Base-by-base conservation (phyloP, 2,113 vertebrate genomes). In the Garra rufa region DNA sequence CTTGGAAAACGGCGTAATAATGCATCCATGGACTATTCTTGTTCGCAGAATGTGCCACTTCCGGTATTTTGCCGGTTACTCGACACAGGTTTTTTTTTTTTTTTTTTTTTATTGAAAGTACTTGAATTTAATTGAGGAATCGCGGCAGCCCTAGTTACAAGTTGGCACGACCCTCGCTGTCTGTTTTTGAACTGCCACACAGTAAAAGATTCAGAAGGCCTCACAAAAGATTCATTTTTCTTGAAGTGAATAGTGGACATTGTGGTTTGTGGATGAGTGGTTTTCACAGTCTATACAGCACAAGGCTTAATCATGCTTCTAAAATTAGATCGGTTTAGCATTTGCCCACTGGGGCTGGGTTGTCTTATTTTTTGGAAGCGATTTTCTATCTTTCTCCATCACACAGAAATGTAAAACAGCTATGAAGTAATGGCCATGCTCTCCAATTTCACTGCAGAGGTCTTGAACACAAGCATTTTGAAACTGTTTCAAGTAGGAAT, bases 291-390 rank as follows among this genome's bases (percentile, higher is more conserved):
- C 75, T 14, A 4, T 55, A 73, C 57, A 73, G 63, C 3, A 74
- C 63, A 44, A 34, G 19, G 76, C 34, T 63, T 61, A 52, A 61
- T 38, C 43, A 6, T 38, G 43, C 15, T 59, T 84, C 61, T 17
- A 82, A 85, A 74, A 73, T 82, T 85, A 48, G 77, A 70, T 28
- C 67, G 76, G 17, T 85, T 85, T 83, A 50, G 69, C 48, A 15
- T 77, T 69, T 28, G 13, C 70, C 30, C 17, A 24, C 74, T 77
- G 81, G 84, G 78, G 87, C 76, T 41, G 61, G 61, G n/a, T 48
- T 82, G 50, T 71, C n/a, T 76, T 67, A 17, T 15, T 63, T 83
- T 76, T 80, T 76, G 61, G n/a, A 38, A 76, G 69, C 74, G 0
- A 81, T 85, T 82, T 83, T 38, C 57, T 79, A 55, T 87, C 57